These are phyloP conservation scores for Climacteris rufus DNA, from an alignment of 2,113 vertebrate genomes.

Conservation along the genomic window DNA sequence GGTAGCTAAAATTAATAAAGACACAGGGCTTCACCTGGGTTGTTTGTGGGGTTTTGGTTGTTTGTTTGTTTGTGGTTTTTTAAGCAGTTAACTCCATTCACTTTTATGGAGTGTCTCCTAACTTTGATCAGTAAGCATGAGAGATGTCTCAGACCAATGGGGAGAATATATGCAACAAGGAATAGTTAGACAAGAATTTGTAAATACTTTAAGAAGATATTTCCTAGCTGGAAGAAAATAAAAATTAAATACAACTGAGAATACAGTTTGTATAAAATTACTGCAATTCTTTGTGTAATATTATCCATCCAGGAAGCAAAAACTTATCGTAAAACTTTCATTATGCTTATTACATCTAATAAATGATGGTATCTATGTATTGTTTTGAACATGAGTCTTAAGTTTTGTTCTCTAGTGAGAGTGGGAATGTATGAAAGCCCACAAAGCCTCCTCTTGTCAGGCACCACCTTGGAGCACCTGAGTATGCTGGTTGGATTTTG, in stretches of 20 bases:
- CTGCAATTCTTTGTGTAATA: not conserved
- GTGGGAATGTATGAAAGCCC: not conserved
- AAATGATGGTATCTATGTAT: conserved; percentile 50
- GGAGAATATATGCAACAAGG: not conserved
- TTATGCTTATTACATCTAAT: conserved; percentile 43
- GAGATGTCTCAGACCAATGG: not conserved
- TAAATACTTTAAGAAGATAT: not conserved
- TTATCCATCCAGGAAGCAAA: conserved; percentile 14
- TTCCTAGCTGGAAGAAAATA: not conserved
- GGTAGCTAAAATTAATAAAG: not conserved
- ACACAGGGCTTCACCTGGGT: not conserved
- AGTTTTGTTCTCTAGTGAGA: not conserved
- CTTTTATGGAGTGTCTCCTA: not conserved
- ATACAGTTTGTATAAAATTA: not conserved
- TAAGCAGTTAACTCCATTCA: not conserved
- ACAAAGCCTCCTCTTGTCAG: not conserved
- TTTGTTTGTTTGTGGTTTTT: not conserved
- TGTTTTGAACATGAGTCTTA: conserved; percentile 7
- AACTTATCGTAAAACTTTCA: not conserved
- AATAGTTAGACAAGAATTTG: not conserved
- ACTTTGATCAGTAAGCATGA: not conserved
- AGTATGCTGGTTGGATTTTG: not conserved
- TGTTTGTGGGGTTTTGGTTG: not conserved
- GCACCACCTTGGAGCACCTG: not conserved
- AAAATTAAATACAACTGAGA: not conserved